Evolutionary conservation across 1,140 invertebrate species (phyloP).

Genomic region (Heliconius himera): DNA sequence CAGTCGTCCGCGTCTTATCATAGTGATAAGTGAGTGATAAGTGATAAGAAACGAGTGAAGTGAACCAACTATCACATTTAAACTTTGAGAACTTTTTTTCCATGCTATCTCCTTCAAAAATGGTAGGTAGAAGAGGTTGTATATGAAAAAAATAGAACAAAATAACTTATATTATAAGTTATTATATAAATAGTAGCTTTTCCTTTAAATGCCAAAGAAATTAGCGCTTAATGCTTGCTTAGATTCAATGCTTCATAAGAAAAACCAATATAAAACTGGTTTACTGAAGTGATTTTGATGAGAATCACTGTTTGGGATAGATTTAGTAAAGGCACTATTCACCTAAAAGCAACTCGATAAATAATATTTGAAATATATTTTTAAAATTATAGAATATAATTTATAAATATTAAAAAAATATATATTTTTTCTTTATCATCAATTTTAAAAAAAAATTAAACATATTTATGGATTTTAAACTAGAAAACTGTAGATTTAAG

Average conservation of each 20-base stretch:
- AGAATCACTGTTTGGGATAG: slow-evolving; percentile 13
- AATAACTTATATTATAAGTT: slow-evolving; percentile 30
- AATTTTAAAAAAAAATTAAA: no score
- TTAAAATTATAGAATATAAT: background rate
- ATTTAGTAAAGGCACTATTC: slow-evolving; percentile 9
- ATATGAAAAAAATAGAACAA: slow-evolving; percentile 68
- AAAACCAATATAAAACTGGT: slow-evolving; percentile 26
- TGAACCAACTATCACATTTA: slow-evolving; percentile 43
- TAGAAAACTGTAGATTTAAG: no score
- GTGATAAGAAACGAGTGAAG: slow-evolving; percentile 33
- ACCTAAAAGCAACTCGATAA: background rate
- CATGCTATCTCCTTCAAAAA: slow-evolving; percentile 79
- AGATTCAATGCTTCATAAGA: slow-evolving; percentile 16
- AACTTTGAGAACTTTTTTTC: slow-evolving; percentile 76
- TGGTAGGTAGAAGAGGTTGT: slow-evolving; percentile 81
- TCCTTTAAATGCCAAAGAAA: slow-evolving; percentile 13
- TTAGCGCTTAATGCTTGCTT: slow-evolving; percentile 13
- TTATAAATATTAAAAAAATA: background rate
- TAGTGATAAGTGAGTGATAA: slow-evolving; percentile 33
- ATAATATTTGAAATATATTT: no score
- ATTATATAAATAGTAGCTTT: slow-evolving; percentile 43
- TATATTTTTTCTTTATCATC: background rate
- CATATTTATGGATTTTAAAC: no score
- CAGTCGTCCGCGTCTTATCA: slow-evolving; percentile 26
- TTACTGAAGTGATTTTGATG: slow-evolving; percentile 11